Evolutionary conservation across 1,140 invertebrate species (phyloP), one percentile per base, ranked within the genome.

Genomic region (Catajapyx aquilonaris): DNA sequence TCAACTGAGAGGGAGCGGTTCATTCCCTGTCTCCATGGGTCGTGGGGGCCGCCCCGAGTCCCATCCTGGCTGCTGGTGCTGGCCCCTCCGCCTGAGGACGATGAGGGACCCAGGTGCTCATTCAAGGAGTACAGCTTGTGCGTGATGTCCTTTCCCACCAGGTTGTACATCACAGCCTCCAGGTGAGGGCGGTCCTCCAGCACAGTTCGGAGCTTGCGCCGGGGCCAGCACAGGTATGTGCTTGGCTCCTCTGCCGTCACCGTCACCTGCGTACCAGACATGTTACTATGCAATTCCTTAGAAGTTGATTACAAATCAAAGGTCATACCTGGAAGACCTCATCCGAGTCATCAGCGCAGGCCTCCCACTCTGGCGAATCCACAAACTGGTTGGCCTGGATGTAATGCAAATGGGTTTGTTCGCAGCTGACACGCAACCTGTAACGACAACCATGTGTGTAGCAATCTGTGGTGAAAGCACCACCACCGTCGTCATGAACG

Each of bases 321-420:
- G 20, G 21, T 9, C 39, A 34, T 48, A 66, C 64, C 68, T 86
- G 80, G 56, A 78, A 84, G 46, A 76, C 66, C 48, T 76, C 69
- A 47, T 78, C 71, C 30, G 70, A 70, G 51, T 71, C 73, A 46
- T 76, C 68, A 38, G 73, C 65, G 48, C 70, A 74, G 5, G 76
- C 73, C 48, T 84, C 79, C 75, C 78, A 86, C 59, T 87, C 81
- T 0, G 80, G 79, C 5, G 80, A 84, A 56, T 85, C 81, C 16
- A 86, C 69, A 50, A 86, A 85, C 54, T 87, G 78, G 54, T 80
- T 78, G 21, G 71, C 64, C 44, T 71, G 66, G 42, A 87, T 73
- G 55, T 71, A 76, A 57, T 87, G 81, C 19, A 87, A 63, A 54
- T 80, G 76, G 5, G 75, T 74, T 39, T 72, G 70, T 43, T 81